Percentiles rank a stretch among this genome's conserved stretches.
phyloP scores from a whole-genome alignment of 2,888 invertebrate genomes.

The Amitus sp. region DNA sequence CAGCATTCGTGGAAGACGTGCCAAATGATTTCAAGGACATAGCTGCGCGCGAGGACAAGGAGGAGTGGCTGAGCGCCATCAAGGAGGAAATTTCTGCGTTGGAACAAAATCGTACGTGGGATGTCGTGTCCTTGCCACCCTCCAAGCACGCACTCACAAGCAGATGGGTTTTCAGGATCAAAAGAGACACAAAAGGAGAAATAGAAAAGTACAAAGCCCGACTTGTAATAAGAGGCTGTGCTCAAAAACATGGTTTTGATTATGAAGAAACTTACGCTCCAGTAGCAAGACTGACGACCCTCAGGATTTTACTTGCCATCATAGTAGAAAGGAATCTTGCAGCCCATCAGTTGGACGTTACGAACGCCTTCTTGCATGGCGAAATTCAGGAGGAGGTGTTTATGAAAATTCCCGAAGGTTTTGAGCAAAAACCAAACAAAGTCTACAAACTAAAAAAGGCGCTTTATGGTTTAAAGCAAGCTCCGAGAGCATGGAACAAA shows the following conservation, averaged over 20 bases:
- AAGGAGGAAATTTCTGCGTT: too few relatives aligned
- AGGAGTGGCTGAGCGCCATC: too few relatives aligned
- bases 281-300: conserved; percentile 39
- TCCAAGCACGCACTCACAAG: conserved; percentile 3
- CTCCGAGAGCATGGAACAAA: conserved; percentile 46
- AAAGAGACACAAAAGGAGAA: conserved; percentile 29
- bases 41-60: too few relatives aligned
- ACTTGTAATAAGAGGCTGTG: conserved; percentile 45
- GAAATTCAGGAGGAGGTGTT: conserved; percentile 43
- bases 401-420: conserved; percentile 34
- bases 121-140: too few relatives aligned
- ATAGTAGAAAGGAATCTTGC: conserved; percentile 23
- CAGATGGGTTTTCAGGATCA: conserved; percentile 41
- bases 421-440: conserved; percentile 2
- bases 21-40: too few relatives aligned
- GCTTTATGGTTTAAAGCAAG: conserved; percentile 51
- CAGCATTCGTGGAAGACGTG: too few relatives aligned
- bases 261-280: conserved; percentile 48
- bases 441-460: conserved; percentile 44
- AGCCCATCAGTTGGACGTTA: too few relatives aligned
- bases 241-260: conserved; percentile 42
- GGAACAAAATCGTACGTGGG: too few relatives aligned
- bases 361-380: conserved; percentile 50
- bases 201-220: conserved; percentile 45
- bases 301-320: conserved; percentile 25